These are phyloP conservation scores for Porites lutea DNA, from an alignment of 64 coral and sea anemone species.

Conservation along the genomic window DNA sequence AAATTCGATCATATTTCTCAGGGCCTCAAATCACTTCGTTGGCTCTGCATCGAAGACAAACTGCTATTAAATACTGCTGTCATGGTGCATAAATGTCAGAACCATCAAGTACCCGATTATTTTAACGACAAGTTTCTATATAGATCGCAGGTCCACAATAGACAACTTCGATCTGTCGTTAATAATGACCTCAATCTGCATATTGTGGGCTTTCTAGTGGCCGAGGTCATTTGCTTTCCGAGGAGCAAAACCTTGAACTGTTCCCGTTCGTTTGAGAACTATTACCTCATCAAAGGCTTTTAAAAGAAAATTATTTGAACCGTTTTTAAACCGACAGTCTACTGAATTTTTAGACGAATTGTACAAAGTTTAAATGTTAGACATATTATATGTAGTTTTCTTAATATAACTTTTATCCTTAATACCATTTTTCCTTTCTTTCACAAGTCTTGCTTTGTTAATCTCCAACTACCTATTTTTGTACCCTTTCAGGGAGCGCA, in stretches of 20 bases:
- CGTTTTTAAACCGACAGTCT: not conserved
- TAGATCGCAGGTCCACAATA: not conserved
- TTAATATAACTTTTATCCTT: too few species aligned
- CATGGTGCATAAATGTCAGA: conserved; percentile 50
- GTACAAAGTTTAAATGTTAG: not conserved
- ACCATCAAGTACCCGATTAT: not conserved
- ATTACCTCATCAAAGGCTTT: not conserved
- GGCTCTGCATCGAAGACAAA: conserved; percentile 38
- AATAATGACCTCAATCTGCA: conserved; percentile 37
- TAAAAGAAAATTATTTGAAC: not conserved
- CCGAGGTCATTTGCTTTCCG: conserved; percentile 59
- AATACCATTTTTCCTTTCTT: too few species aligned
- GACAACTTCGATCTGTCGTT: conserved; percentile 7
- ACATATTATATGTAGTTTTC: too few species aligned
- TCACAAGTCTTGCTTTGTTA: too few species aligned
- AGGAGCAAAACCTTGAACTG: conserved; percentile 45
- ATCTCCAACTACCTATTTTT: too few species aligned
- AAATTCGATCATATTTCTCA: conserved; percentile 45
- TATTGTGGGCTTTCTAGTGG: conserved; percentile 42
- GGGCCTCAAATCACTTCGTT: conserved; percentile 55
- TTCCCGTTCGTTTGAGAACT: too few species aligned
- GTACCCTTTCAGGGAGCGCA: too few species aligned
- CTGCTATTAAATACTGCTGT: conserved; percentile 18
- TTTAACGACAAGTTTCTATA: not conserved
- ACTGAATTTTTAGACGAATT: not conserved